phyloP scores from a whole-genome alignment of 2,888 invertebrate species.

The Torymus auratus region DNA sequence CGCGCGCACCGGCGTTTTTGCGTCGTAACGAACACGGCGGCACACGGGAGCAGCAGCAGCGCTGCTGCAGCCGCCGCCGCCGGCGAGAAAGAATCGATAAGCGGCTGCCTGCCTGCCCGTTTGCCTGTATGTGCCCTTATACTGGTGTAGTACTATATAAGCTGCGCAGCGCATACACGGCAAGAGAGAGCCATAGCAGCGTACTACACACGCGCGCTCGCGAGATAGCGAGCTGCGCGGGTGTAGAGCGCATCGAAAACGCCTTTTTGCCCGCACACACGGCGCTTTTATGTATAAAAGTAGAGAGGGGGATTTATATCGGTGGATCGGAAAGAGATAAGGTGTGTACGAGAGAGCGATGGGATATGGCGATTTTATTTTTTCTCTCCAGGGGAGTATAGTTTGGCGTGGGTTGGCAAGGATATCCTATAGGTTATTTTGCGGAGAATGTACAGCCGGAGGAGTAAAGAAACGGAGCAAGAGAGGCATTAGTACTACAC shows the following conservation, averaged over 20 bases:
- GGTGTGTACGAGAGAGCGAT: no score
- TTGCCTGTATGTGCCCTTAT: slow-evolving; percentile 1
- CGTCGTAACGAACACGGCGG: slow-evolving; percentile 16
- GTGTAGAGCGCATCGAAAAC: neutral
- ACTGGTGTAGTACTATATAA: no score
- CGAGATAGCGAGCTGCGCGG: neutral
- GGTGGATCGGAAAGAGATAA: no score
- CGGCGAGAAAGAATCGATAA: slow-evolving; percentile 52
- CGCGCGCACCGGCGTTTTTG: slow-evolving; percentile 37
- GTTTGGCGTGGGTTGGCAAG: no score
- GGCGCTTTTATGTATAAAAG: neutral
- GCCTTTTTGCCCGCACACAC: neutral
- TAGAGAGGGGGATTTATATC: neutral
- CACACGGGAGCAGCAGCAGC: neutral
- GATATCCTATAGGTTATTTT: no score
- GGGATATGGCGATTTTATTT: no score
- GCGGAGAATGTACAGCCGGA: no score
- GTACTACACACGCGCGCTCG: slow-evolving; percentile 10
- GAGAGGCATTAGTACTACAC: no score
- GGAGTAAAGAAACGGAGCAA: no score
- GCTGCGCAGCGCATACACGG: neutral
- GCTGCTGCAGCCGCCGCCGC: slow-evolving; percentile 26
- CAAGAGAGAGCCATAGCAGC: neutral
- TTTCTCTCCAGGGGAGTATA: no score
- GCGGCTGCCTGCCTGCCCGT: slow-evolving; percentile 11